These are phyloP conservation scores for Caenorhabditis brenneri DNA, from an alignment of 1,140 invertebrate genomes.

Conservation along the genomic window DNA sequence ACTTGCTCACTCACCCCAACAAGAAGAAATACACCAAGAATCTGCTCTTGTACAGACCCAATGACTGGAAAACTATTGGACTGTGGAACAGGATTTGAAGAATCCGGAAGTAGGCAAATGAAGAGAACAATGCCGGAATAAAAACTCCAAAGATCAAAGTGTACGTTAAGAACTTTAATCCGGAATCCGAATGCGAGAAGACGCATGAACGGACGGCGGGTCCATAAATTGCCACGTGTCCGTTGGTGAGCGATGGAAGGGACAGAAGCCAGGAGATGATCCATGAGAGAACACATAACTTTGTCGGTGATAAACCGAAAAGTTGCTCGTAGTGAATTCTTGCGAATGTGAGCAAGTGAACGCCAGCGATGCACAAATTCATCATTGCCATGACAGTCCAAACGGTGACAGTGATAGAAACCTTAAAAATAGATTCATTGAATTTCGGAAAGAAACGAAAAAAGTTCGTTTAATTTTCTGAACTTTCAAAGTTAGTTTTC, in stretches of 20 bases:
- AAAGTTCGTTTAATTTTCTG: background rate
- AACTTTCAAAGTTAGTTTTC: no score
- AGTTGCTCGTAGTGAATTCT: conserved; percentile 70
- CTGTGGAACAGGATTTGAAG: conserved; percentile 68
- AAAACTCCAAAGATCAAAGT: conserved; percentile 68
- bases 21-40: conserved; percentile 69
- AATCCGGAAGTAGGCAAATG: conserved; percentile 69
- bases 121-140: conserved; percentile 64
- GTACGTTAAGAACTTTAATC: conserved; percentile 70
- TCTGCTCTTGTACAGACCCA: conserved; percentile 69
- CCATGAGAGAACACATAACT: conserved; percentile 66
- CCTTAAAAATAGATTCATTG: conserved; percentile 57
- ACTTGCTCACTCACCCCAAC: conserved; percentile 66
- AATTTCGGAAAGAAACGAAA: no score
- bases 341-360: conserved; percentile 69
- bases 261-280: conserved; percentile 67
- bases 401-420: conserved; percentile 67
- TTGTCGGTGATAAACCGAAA: conserved; percentile 64
- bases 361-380: conserved; percentile 70
- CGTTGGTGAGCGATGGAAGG: conserved; percentile 68
- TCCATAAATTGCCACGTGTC: conserved; percentile 70
- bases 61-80: conserved; percentile 69
- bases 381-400: conserved; percentile 70
- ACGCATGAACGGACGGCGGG: conserved; percentile 54
- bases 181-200: conserved; percentile 62